Evolutionary conservation across 2,888 invertebrate species (phyloP).

Genomic region (Lottia gigantea): DNA sequence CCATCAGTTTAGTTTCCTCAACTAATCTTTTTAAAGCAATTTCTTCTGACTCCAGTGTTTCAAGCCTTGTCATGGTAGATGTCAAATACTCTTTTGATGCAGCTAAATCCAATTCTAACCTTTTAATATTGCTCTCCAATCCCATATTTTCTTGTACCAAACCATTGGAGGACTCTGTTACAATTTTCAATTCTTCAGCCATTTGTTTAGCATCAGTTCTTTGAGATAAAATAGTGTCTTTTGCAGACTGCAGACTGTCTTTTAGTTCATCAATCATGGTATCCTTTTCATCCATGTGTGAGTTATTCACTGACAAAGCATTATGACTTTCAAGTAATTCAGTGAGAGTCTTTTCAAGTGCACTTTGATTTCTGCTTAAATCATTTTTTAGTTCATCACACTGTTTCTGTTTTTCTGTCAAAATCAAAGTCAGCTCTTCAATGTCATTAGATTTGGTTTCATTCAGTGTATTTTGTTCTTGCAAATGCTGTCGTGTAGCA

Average conservation of each 20-base stretch:
- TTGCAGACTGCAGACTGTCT: conserved; percentile 15
- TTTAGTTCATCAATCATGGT: background rate
- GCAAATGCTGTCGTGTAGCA: background rate
- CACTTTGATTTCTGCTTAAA: background rate
- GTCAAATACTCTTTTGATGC: background rate
- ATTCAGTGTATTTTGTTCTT: conserved; percentile 12
- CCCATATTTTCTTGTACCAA: conserved; percentile 7
- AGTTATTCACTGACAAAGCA: background rate
- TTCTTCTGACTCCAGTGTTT: background rate
- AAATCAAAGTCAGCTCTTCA: background rate
- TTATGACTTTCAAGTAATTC: background rate
- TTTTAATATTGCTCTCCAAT: background rate
- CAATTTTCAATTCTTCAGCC: background rate
- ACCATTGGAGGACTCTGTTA: background rate
- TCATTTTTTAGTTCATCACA: background rate
- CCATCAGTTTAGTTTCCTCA: background rate
- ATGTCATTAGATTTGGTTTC: conserved; percentile 3
- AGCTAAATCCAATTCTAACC: background rate
- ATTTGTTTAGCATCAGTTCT: background rate
- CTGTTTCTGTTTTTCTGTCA: background rate
- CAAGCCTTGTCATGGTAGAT: background rate
- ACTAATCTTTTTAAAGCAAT: background rate
- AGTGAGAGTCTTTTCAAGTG: background rate
- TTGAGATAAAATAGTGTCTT: too few relatives aligned
- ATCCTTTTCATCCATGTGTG: conserved; percentile 1